Evolutionary conservation across 2,888 invertebrate genomes (phyloP), one percentile per base, ranked within the genome.

Genomic region (Watsonalla binaria): DNA sequence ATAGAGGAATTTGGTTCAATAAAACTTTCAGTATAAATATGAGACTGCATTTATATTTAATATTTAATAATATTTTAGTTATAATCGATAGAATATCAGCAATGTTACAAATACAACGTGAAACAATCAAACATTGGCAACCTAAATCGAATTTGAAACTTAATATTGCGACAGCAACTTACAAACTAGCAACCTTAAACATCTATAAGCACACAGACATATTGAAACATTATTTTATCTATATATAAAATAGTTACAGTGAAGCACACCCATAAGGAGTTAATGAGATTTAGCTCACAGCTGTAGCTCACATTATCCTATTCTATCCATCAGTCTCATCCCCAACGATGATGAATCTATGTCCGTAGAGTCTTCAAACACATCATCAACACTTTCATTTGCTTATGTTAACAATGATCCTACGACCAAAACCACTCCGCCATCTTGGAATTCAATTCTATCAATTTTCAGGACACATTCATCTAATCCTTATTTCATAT

Each of bases 21-120:
- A 61, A 86, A 83, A 85, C 70, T 67, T 58, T 56, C 33, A 53
- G 53, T 59, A 34, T 82, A 80, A 86, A 86, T 89, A 89, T 86
- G 87, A 89, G 89, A 89, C 86, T 89, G 88, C 89, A 74, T 86
- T 89, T 86, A 88, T 89, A 90, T 88, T 90, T 75, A 89, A 86
- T 87, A 87, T 86, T 78, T 86, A 88, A 88, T 87, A 87, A 82
- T 86, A 83, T 80, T 78, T 75, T 79, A 78, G 72, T 84, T 82
- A 42, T 80, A 78, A 84, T 88, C 78, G 77, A 90, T 90, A 90
- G 86, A 90, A 90, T 90, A 90, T 89, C 76, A 89, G 89, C 88
- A 88, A 80, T 83, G 80, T 86, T 88, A 90, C 84, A 90, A 90
- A 90, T 89, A 90, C 88, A 90, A 90, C 90, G 81, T 83, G 83